Conservation (phyloP, 2,113 vertebrate genomes). For the Delphinapterus leucas region DNA sequence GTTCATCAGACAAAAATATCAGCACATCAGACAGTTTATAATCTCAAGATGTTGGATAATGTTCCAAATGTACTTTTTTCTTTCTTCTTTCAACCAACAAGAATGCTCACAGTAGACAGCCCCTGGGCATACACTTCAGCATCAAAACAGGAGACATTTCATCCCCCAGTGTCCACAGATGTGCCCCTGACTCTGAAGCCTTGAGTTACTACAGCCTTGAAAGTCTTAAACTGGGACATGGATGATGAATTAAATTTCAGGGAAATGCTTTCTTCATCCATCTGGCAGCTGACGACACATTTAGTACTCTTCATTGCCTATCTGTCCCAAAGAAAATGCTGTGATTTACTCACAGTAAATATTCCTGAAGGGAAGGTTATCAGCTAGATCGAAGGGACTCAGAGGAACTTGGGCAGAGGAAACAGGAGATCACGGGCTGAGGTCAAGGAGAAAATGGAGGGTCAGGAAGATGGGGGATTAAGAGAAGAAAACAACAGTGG, state of each 20-base stretch:
- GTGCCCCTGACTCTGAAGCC: not conserved
- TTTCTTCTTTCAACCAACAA: slow-evolving; percentile 55
- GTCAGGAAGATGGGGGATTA: slow-evolving; percentile 4
- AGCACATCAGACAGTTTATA: slow-evolving; percentile 66
- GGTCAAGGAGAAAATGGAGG: slow-evolving; percentile 28
- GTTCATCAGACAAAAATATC: slow-evolving; percentile 60
- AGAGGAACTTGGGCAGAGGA: not conserved
- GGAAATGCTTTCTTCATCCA: slow-evolving; percentile 65
- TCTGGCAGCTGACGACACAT: slow-evolving; percentile 71
- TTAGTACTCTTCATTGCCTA: slow-evolving; percentile 70
- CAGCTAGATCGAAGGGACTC: not conserved
- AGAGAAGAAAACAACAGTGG: not conserved
- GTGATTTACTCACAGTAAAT: slow-evolving; percentile 63
- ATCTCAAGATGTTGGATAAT: slow-evolving; percentile 68
- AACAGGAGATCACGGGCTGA: not conserved
- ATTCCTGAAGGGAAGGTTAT: slow-evolving; percentile 31
- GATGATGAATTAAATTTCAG: slow-evolving; percentile 71
- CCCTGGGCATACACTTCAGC: not conserved
- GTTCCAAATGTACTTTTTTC: slow-evolving; percentile 47
- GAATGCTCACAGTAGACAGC: slow-evolving; percentile 26
- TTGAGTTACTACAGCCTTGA: slow-evolving; percentile 6
- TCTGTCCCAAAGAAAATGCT: slow-evolving; percentile 58
- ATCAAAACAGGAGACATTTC: not conserved
- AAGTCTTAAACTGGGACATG: slow-evolving; percentile 30
- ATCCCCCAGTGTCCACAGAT: slow-evolving; percentile 29